phyloP scores from a whole-genome alignment of 2,888 invertebrate genomes.

The Capitulum mitella region DNA sequence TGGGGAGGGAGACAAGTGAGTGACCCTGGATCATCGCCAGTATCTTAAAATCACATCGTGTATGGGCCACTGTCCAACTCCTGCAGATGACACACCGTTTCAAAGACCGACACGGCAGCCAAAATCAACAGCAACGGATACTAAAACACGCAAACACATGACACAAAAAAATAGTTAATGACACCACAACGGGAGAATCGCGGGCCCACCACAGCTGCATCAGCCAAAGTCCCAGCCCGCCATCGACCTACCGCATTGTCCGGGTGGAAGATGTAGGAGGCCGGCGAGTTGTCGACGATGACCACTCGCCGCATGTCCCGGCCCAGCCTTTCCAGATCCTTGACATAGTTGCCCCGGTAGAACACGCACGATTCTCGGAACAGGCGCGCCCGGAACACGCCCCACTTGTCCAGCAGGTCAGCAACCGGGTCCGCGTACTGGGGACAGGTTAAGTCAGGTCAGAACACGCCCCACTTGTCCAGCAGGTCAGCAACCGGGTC shows the following conservation, averaged over 20 bases:
- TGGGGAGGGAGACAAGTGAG: too few species aligned
- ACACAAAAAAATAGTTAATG: too few species aligned
- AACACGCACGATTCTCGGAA: slow-evolving; percentile 99
- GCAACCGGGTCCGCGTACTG: slow-evolving; percentile 99
- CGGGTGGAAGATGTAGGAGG: slow-evolving; percentile 99
- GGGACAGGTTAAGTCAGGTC: slow-evolving; percentile 14
- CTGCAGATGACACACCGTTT: too few species aligned
- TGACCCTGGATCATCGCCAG: too few species aligned
- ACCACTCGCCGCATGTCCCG: slow-evolving; percentile 92
- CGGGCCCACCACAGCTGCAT: too few species aligned
- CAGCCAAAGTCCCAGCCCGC: too few species aligned
- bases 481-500: slow-evolving; percentile 50
- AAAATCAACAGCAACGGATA: too few species aligned
- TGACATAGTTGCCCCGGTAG: slow-evolving; percentile 97
- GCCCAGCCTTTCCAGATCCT: slow-evolving; percentile 93
- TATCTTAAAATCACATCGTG: too few species aligned
- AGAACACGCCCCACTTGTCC: background rate
- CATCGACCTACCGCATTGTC: slow-evolving; percentile 97
- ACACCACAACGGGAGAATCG: too few species aligned
- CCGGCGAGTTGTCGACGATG: slow-evolving; percentile 99
- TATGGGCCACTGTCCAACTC: too few species aligned
- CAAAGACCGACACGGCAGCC: too few species aligned
- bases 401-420: slow-evolving; percentile 95
- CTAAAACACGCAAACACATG: too few species aligned
- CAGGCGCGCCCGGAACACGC: slow-evolving; percentile 87